These are phyloP conservation scores for Gymnoscopelus braueri DNA, from an alignment of 2,797 vertebrate species.

Conservation along the genomic window DNA sequence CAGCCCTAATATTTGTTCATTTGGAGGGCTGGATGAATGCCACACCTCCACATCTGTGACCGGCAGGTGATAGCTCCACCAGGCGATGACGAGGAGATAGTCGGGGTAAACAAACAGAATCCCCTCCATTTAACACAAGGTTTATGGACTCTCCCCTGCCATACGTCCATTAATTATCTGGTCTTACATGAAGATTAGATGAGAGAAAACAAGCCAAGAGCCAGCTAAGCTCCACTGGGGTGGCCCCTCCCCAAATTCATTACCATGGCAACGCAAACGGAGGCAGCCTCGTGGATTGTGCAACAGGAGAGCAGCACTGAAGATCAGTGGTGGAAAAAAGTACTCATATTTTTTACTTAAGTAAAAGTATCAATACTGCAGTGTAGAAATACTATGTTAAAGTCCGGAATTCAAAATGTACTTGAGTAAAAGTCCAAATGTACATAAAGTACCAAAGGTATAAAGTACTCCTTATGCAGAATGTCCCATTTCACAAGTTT, in stretches of 20 bases:
- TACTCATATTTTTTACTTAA: too few relatives aligned
- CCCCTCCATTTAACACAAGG: slow-evolving; percentile 73
- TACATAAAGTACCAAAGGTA: too few relatives aligned
- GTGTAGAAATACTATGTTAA: too few relatives aligned
- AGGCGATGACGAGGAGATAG: slow-evolving; percentile 41
- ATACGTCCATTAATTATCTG: slow-evolving; percentile 79
- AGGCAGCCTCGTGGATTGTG: slow-evolving; percentile 66
- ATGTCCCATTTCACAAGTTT: too few relatives aligned
- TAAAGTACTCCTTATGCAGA: too few relatives aligned
- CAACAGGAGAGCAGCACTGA: slow-evolving; percentile 41
- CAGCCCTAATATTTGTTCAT: background rate
- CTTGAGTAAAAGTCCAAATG: too few relatives aligned
- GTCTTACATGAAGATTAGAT: slow-evolving; percentile 74
- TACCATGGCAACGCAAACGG: slow-evolving; percentile 68
- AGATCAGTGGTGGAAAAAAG: too few relatives aligned
- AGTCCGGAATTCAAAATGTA: too few relatives aligned
- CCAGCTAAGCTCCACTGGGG: slow-evolving; percentile 48
- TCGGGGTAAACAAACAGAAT: slow-evolving; percentile 73
- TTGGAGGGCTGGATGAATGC: slow-evolving; percentile 27
- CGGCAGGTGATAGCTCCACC: slow-evolving; percentile 30
- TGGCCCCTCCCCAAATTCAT: slow-evolving; percentile 71
- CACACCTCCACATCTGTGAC: slow-evolving; percentile 35
- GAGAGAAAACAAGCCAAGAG: slow-evolving; percentile 61
- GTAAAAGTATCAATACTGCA: too few relatives aligned
- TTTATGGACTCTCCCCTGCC: slow-evolving; percentile 53